These are phyloP conservation scores for Mimachlamys varia DNA, from an alignment of 2,888 invertebrate species.

Conservation along the genomic window DNA sequence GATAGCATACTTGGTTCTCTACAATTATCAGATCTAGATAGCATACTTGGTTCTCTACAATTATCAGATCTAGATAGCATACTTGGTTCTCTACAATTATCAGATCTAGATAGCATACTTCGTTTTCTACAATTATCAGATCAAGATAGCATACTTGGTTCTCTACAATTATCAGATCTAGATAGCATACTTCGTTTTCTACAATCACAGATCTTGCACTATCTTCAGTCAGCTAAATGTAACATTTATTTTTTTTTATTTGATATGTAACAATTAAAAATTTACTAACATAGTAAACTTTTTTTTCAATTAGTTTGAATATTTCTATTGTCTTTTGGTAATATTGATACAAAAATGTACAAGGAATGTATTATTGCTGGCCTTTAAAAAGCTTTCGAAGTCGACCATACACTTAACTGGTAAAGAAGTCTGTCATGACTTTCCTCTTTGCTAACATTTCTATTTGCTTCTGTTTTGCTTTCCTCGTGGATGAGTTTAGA, in stretches of 20 bases:
- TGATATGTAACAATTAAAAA: background rate
- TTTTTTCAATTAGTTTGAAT: background rate
- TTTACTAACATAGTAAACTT: background rate
- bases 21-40: too few species aligned
- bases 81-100: background rate
- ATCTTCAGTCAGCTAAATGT: background rate
- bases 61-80: background rate
- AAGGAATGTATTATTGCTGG: too few species aligned
- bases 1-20: background rate
- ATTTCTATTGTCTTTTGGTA: background rate
- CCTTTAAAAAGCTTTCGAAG: background rate
- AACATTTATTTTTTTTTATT: background rate
- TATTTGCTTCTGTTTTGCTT: background rate
- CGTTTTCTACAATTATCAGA: background rate
- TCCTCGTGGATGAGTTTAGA: constrained; percentile 50
- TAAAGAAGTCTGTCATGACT: too few species aligned
- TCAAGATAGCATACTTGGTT: background rate
- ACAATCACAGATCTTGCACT: background rate
- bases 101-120: too few species aligned
- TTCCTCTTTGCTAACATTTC: background rate
- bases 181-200: background rate
- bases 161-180: background rate
- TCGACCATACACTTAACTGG: background rate
- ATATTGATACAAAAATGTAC: background rate
- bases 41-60: background rate